A percentile compares a stretch with the other conserved stretches of the same genome.
These are phyloP conservation scores for Ceratosolen fusciceps DNA, from an alignment of 1,140 invertebrate species.

Conservation along the genomic window DNA sequence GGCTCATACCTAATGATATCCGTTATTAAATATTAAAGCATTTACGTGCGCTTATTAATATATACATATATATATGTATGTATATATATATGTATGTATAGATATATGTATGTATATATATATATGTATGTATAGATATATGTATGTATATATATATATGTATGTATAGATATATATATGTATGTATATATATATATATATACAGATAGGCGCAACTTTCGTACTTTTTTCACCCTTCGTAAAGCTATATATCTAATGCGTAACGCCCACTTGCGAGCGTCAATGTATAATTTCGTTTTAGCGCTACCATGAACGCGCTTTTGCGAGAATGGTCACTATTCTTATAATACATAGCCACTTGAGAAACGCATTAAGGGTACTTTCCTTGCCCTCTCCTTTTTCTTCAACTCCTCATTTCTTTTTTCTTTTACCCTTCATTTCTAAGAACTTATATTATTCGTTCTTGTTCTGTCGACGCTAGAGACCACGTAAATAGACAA, in stretches of 20 bases:
- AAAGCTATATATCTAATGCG: background rate
- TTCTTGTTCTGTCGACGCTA: background rate
- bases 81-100: background rate
- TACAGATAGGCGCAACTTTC: background rate
- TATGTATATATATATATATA: too few relatives aligned
- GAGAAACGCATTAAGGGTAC: background rate
- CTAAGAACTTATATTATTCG: conserved; percentile 21
- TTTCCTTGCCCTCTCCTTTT: conserved; percentile 16
- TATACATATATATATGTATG: background rate
- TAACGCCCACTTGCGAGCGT: conserved; percentile 21
- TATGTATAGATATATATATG: too few relatives aligned
- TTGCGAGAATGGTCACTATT: background rate
- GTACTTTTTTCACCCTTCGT: conserved; percentile 5
- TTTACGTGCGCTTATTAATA: background rate
- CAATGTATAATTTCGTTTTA: conserved; percentile 39
- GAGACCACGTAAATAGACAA: background rate
- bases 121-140: too few relatives aligned
- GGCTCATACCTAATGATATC: background rate
- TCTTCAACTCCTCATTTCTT: background rate
- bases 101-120: too few relatives aligned
- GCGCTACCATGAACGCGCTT: conserved; percentile 34
- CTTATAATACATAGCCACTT: background rate
- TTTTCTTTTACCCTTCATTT: background rate
- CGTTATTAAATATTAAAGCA: conserved; percentile 30
- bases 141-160: too few relatives aligned